A percentile compares a stretch with the other conserved stretches of the same genome.
Evolutionary conservation across 2,113 vertebrate genomes (phyloP).

Genomic region (Osmerus eperlanus): DNA sequence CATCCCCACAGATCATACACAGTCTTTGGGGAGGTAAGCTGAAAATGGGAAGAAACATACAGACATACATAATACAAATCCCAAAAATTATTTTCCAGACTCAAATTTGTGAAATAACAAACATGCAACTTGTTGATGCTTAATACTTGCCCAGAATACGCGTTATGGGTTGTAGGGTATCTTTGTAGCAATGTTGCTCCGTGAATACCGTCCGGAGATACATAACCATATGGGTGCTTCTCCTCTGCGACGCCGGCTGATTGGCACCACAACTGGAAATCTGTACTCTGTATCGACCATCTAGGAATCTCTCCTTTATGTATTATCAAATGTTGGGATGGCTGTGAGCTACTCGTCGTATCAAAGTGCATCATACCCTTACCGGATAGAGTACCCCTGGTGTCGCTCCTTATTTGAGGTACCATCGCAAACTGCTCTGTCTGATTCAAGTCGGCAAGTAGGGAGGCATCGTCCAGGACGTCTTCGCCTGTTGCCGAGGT

Average conservation of each 20-base stretch:
- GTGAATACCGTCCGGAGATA: conserved; percentile 42
- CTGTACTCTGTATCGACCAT: conserved; percentile 52
- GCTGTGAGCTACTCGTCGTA: conserved; percentile 15
- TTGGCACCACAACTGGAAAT: conserved; percentile 66
- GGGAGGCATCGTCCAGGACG: conserved; percentile 36
- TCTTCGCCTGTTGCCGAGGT: conserved; percentile 11
- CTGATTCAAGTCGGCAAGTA: conserved; percentile 53
- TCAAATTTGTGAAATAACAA: too few species aligned
- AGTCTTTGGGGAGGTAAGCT: conserved; percentile 87
- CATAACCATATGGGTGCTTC: conserved; percentile 42
- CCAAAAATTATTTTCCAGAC: background rate
- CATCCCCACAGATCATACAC: conserved; percentile 93
- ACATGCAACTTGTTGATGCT: too few species aligned
- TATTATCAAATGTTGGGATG: conserved; percentile 35
- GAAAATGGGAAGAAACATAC: conserved; percentile 32
- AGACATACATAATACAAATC: background rate
- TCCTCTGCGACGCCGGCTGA: conserved; percentile 43
- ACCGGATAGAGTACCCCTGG: conserved; percentile 36
- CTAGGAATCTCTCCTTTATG: conserved; percentile 57
- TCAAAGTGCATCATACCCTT: conserved; percentile 47
- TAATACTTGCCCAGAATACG: conserved; percentile 63
- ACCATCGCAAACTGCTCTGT: conserved; percentile 27
- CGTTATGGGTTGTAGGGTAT: conserved; percentile 39
- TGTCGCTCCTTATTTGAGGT: conserved; percentile 44
- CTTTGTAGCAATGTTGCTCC: conserved; percentile 44